Evolutionary conservation across 1,140 invertebrate species (phyloP), one percentile per base, ranked within the genome.

Genomic region (Meloidogyne floridensis): DNA sequence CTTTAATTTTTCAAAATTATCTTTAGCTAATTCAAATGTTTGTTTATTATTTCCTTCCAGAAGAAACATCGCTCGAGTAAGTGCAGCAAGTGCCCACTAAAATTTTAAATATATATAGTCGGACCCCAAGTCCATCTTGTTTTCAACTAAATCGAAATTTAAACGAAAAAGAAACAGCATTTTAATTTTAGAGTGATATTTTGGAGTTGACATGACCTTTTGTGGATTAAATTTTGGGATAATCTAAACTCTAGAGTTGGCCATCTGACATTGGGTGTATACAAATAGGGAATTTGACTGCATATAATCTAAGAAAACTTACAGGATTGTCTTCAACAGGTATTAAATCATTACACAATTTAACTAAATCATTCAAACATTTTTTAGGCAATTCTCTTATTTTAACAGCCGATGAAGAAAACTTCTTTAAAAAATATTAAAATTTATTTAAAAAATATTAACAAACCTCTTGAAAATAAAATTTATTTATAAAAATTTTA

Each of bases 281-380:
- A 32, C 32, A 32, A 32, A 2, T 32, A 32, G 32, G 32, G 32
- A 32, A 32, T 32, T 32, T 32, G 32, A 32, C 32, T 32, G 32
- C 32, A 32, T 32, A 32, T 80, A 8, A 10, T 6, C 1, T 47
- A 42, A 20, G 1, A 42, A 42, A 20, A 84, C 79, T 65, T 54
- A 84, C 84, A n/a, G 85, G 86, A 72, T 87, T 87, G 4, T 87
- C 82, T 53, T 86, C 86, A 13, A 75, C 79, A 42, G 79, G 43
- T 80, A 87, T 75, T 18, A 85, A 69, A 69, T 86, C 85, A n/a
- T 85, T 53, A 47, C 85, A 86, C n/a, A 82, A 73, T 47, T 84
- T 70, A 18, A 80, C 72, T n/a, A 86, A 54, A 20, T 54, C 70
- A 56, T 84, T 51, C n/a, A 86, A 72, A 56, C 77, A 71, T 69